phyloP scores from a whole-genome alignment of 2,888 invertebrate species.

The Apotomis turbidana region DNA sequence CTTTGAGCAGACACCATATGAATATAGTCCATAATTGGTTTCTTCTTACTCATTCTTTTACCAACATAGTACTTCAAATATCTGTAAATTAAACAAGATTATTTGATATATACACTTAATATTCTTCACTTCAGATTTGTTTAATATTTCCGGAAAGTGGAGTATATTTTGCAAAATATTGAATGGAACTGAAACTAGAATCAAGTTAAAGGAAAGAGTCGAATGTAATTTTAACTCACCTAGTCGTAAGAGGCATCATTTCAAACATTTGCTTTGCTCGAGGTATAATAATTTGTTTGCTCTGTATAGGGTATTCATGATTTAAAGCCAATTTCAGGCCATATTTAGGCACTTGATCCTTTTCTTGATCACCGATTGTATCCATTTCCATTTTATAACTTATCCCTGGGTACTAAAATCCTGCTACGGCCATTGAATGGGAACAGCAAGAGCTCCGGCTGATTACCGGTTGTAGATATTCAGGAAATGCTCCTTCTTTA shows the following conservation, averaged over 20 bases:
- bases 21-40: conserved; percentile 92
- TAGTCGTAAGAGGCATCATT: conserved; percentile 87
- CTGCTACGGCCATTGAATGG: not conserved
- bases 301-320: conserved; percentile 89
- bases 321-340: conserved; percentile 90
- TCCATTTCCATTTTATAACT: conserved; percentile 40
- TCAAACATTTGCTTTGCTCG: conserved; percentile 87
- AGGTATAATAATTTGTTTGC: conserved; percentile 87
- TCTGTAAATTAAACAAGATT: conserved; percentile 73
- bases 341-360: conserved; percentile 82
- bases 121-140: not conserved
- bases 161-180: not conserved
- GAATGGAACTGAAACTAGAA: not conserved
- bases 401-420: conserved; percentile 10
- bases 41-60: conserved; percentile 85
- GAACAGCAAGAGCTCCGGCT: not conserved
- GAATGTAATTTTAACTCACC: conserved; percentile 75
- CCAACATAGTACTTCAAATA: conserved; percentile 89
- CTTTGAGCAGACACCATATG: conserved; percentile 88
- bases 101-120: not conserved
- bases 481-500: conserved; percentile 1
- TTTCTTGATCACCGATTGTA: conserved; percentile 49
- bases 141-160: not conserved
- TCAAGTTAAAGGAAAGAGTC: not conserved
- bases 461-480: not conserved